A percentile compares a stretch with the other conserved stretches of the same genome.
Evolutionary conservation across 2,888 invertebrate species (phyloP).

Genomic region (Merodon equestris): DNA sequence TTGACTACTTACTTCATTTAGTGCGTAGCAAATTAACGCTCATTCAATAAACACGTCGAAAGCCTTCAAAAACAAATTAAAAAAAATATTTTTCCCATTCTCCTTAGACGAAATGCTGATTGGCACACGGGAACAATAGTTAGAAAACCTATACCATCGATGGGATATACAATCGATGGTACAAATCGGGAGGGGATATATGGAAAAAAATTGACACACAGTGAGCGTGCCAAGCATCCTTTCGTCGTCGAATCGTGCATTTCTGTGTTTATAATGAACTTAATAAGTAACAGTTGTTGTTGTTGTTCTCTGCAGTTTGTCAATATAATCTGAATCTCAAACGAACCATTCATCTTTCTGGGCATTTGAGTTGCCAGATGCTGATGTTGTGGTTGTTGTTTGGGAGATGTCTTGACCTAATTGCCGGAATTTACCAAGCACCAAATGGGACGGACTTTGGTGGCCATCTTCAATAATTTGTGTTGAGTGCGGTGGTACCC

Average conservation of each 20-base stretch:
- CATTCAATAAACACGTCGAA: conserved; percentile 63
- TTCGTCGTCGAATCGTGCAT: conserved; percentile 28
- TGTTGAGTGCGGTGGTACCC: conserved; percentile 80
- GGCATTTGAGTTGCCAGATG: conserved; percentile 86
- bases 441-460: conserved; percentile 95
- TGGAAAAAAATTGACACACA: conserved; percentile 18
- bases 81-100: not conserved
- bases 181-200: conserved; percentile 8
- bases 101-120: conserved; percentile 42
- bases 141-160: not conserved
- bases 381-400: conserved; percentile 84
- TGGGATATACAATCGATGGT: conserved; percentile 3
- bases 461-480: conserved; percentile 82
- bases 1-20: conserved; percentile 77
- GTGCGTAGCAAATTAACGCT: conserved; percentile 78
- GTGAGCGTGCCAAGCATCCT: conserved; percentile 33
- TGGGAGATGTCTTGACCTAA: conserved; percentile 81
- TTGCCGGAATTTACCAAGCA: conserved; percentile 90
- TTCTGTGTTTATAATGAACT: conserved; percentile 58
- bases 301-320: conserved; percentile 57
- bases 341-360: conserved; percentile 97
- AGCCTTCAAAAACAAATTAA: conserved; percentile 55
- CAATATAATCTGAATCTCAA: conserved; percentile 78
- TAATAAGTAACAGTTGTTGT: conserved; percentile 43
- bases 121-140: conserved; percentile 26